Base-by-base conservation (phyloP, 2,113 vertebrate species). In the Phaetusa simplex region DNA sequence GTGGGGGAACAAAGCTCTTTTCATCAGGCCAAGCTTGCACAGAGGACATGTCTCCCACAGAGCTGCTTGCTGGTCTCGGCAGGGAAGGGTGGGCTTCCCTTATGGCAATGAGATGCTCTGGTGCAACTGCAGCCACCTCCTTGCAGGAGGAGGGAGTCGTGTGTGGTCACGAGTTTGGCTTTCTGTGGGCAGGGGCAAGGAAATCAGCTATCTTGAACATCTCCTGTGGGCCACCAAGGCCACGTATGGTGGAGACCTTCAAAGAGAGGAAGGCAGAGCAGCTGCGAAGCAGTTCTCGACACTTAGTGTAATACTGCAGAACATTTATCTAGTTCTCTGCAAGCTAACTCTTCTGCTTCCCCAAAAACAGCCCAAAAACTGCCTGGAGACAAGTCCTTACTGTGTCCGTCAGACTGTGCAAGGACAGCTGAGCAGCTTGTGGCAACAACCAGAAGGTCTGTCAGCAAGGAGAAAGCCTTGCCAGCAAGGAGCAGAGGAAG, bases 1-100 rank as follows among this genome's bases (percentile, higher is more conserved):
- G 43, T n/a, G 24, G 40, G 21, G 8, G 32, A 96, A 97, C 93
- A 97, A 95, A 94, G 84, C 45, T 66, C 84, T 91, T 97, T 95
- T 97, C 94, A 95, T 82, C 22, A 55, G 66, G 20, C 40, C 40
- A 70, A 80, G 42, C 49, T 82, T 94, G 36, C 47, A 43, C 0
- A 0, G 61, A 52, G 22, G 23, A 24, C 0, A 0, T 76, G 0
- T 2, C 34, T 89, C 70, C 62, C 66, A 59, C 69, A 87, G 66
- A 87, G 53, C 14, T 20, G 8, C 62, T 82, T 77, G 59, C 67
- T 85, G 52, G 82, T 82, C 70, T 65, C 1, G 1, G 34, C 53
- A 2, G 1, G 56, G 83, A 91, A 96, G 43, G 20, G 19, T 0
- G 0, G 24, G 26, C 73, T 82, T 95, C 45, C 32, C 29, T 66